phyloP scores from a whole-genome alignment of 2,797 vertebrate genomes.

The Pangasius larnaudii region DNA sequence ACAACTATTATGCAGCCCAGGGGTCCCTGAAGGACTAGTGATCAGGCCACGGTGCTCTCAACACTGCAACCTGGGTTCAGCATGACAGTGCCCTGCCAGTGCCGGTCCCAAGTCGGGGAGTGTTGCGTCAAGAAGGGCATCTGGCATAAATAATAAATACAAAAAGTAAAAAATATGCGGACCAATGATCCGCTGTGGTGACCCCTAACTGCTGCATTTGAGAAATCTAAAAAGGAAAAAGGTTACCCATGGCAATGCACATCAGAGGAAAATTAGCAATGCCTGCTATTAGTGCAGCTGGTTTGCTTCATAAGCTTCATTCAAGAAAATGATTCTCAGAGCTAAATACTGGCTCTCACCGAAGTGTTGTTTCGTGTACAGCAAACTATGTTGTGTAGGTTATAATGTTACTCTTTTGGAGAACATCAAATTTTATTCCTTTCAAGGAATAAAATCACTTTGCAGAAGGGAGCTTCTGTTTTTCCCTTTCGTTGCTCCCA shows the following conservation, averaged over 20 bases:
- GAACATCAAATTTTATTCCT: background rate
- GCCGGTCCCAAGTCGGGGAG: too few relatives aligned
- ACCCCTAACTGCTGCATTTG: background rate
- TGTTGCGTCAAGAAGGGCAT: too few relatives aligned
- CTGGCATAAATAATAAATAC: too few relatives aligned
- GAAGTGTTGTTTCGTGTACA: background rate
- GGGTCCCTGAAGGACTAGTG: too few relatives aligned
- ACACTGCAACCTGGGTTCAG: too few relatives aligned
- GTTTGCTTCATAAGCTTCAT: background rate
- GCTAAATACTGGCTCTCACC: background rate
- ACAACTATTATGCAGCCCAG: background rate
- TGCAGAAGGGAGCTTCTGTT: background rate
- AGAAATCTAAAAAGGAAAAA: background rate
- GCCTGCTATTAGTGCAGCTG: background rate
- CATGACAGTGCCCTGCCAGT: too few relatives aligned
- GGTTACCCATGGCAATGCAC: background rate
- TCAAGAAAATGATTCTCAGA: background rate
- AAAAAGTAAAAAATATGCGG: too few relatives aligned
- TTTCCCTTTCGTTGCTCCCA: background rate
- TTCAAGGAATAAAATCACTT: background rate
- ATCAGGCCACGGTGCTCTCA: too few relatives aligned
- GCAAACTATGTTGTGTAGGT: background rate
- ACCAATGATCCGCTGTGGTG: too few relatives aligned
- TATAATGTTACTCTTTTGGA: background rate
- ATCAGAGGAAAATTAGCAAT: background rate